These are phyloP conservation scores for Drosophila suzukii DNA, from an alignment of 1,140 invertebrate species.

Conservation along the genomic window DNA sequence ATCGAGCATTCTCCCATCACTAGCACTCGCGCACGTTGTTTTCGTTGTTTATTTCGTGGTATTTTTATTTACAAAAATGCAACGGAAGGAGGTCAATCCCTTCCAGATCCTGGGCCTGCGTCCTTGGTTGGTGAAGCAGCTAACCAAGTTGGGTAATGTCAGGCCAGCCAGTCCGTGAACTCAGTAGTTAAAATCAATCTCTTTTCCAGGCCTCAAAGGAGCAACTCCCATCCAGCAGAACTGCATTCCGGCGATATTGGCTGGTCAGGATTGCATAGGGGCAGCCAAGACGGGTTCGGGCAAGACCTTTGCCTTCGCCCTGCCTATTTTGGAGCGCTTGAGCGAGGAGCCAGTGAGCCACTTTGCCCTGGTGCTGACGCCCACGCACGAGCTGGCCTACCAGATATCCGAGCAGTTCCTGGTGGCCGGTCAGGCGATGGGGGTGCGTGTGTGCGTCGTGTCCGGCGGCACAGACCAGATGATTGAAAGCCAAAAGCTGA, in stretches of 20 bases:
- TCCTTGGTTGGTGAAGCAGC: conserved; percentile 77
- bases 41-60: conserved; percentile 35
- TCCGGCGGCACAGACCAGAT: conserved; percentile 98
- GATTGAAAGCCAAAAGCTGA: conserved; percentile 93
- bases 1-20: background rate
- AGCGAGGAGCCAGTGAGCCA: conserved; percentile 97
- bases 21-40: conserved; percentile 58
- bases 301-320: conserved; percentile 98
- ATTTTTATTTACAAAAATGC: conserved; percentile 42
- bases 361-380: conserved; percentile 97
- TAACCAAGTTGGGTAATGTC: conserved; percentile 71
- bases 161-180: background rate
- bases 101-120: conserved; percentile 67
- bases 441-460: conserved; percentile 92
- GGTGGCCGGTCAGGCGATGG: conserved; percentile 93
- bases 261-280: conserved; percentile 95
- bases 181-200: too few relatives aligned
- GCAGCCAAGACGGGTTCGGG: conserved; percentile 99
- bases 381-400: conserved; percentile 97
- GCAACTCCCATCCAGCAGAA: conserved; percentile 94
- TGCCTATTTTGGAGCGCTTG: conserved; percentile 96
- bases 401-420: conserved; percentile 97
- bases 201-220: conserved; percentile 88
- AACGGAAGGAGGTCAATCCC: conserved; percentile 68
- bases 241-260: conserved; percentile 92